Conservation (phyloP, 1,140 invertebrate genomes). For the Oncopeltus fasciatus region DNA sequence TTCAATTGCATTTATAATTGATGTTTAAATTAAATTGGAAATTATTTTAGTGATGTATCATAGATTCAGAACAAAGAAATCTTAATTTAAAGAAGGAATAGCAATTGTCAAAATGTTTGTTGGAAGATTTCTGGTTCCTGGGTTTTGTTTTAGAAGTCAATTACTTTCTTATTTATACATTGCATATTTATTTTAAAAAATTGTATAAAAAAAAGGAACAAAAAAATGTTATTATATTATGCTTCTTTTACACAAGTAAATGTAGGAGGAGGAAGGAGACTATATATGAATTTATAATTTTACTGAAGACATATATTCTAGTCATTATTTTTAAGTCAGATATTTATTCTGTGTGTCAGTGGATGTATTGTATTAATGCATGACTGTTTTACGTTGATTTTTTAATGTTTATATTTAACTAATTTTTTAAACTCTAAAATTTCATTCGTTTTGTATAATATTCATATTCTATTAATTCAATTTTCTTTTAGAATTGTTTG, state of each 20-base stretch:
- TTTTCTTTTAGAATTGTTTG: background rate
- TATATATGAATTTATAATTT: background rate
- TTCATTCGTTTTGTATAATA: background rate
- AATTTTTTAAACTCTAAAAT: background rate
- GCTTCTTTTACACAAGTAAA: too few relatives aligned
- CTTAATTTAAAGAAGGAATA: too few relatives aligned
- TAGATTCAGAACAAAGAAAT: too few relatives aligned
- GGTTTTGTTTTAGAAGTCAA: background rate
- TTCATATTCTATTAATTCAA: background rate
- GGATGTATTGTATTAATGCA: too few relatives aligned
- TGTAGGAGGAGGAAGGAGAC: too few relatives aligned
- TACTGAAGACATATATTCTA: conserved; percentile 4
- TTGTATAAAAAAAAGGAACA: too few relatives aligned
- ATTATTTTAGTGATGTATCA: too few relatives aligned
- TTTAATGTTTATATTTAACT: conserved; percentile 2
- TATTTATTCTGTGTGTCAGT: background rate
- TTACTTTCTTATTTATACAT: background rate
- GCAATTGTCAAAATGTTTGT: too few relatives aligned
- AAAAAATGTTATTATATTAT: too few relatives aligned
- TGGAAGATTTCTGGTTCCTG: background rate
- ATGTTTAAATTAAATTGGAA: too few relatives aligned
- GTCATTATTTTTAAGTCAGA: conserved; percentile 1
- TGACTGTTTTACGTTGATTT: conserved; percentile 4
- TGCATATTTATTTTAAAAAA: background rate
- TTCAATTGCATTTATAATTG: too few relatives aligned